Evolutionary conservation across 2,113 vertebrate genomes (phyloP).

Genomic region (Platysteira castanea): DNA sequence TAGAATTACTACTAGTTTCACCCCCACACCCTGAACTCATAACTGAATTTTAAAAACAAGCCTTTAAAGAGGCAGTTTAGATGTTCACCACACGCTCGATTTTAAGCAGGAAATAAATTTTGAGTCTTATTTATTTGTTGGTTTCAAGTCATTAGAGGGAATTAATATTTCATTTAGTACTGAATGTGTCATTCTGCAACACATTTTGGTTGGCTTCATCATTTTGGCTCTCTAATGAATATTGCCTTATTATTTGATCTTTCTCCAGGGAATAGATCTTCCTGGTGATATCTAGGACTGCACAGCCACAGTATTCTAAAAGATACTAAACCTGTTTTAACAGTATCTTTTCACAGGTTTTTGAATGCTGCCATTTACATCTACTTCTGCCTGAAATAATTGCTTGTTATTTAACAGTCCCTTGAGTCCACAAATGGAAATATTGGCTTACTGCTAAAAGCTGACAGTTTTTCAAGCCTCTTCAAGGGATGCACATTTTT

Average conservation of each 20-base stretch:
- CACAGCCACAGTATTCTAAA: background rate
- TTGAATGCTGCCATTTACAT: constrained; percentile 20
- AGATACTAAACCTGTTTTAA: constrained; percentile 10
- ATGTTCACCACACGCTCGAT: background rate
- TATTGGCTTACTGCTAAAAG: constrained; percentile 45
- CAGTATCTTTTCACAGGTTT: constrained; percentile 11
- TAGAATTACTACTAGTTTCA: background rate
- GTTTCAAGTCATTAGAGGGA: background rate
- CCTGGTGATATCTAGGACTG: background rate
- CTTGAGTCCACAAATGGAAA: constrained; percentile 39
- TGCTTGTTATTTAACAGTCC: constrained; percentile 43
- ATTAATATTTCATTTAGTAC: background rate
- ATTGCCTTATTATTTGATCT: background rate
- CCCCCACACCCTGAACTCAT: fast-evolving
- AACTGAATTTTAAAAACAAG: background rate
- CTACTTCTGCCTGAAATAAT: constrained; percentile 43
- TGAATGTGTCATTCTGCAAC: background rate
- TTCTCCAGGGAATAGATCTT: background rate
- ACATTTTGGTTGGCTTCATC: background rate
- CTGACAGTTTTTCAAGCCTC: background rate
- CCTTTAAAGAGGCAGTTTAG: background rate
- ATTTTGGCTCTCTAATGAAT: background rate
- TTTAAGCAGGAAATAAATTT: background rate
- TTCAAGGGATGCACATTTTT: background rate
- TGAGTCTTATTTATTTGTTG: background rate